phyloP scores from a whole-genome alignment of 2,888 invertebrate genomes.

The Orgyia antiqua region DNA sequence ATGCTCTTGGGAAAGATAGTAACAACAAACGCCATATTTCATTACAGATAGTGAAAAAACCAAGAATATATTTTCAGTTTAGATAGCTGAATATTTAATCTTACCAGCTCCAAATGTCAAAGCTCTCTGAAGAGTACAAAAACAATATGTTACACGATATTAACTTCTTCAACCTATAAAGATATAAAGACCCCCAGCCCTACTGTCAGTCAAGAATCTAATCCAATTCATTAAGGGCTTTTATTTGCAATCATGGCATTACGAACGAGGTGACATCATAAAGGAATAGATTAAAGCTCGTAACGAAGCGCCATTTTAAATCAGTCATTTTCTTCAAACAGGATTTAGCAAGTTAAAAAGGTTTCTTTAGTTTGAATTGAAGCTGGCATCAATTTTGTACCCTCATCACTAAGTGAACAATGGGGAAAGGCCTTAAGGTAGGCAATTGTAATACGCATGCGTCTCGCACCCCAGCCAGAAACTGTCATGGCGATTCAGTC shows the following conservation, averaged over 20 bases:
- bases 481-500: constrained; percentile 71
- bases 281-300: constrained; percentile 19
- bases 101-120: too few species aligned
- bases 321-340: constrained; percentile 25
- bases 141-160: too few species aligned
- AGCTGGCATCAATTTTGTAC: constrained; percentile 33
- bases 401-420: constrained; percentile 49
- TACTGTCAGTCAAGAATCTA: constrained; percentile 11
- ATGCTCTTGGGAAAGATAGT: too few species aligned
- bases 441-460: constrained; percentile 48
- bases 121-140: too few species aligned
- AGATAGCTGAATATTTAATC: too few species aligned
- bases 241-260: constrained; percentile 17
- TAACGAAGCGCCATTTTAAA: constrained; percentile 23
- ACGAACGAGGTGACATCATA: constrained; percentile 19
- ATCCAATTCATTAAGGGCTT: constrained; percentile 15
- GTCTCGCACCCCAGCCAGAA: constrained; percentile 51
- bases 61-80: too few species aligned
- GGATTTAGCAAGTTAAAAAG: constrained; percentile 41
- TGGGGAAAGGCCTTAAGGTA: constrained; percentile 59
- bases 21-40: too few species aligned
- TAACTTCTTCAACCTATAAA: too few species aligned
- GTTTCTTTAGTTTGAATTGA: constrained; percentile 39
- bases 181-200: too few species aligned
- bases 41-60: too few species aligned